Percentiles rank a stretch among this genome's conserved stretches.
These are phyloP conservation scores for Clistopyga incitator DNA, from an alignment of 2,888 invertebrate species.

Conservation along the genomic window DNA sequence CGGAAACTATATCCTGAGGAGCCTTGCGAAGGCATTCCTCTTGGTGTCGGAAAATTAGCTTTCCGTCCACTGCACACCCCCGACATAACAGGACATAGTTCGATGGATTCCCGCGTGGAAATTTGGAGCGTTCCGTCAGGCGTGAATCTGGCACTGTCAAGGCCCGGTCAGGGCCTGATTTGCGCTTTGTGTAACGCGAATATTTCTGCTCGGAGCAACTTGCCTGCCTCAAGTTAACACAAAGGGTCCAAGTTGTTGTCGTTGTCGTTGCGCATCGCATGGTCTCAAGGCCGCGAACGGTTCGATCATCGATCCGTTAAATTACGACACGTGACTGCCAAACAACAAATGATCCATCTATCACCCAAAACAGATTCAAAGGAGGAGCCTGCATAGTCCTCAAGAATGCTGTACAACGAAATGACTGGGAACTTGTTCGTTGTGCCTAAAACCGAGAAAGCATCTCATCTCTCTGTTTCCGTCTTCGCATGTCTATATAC, in stretches of 20 bases:
- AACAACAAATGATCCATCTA: conserved; percentile 38
- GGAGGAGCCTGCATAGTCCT: conserved; percentile 9
- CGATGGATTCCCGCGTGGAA: not conserved
- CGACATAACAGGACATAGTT: not conserved
- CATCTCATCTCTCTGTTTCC: conserved; percentile 26
- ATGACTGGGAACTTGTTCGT: conserved; percentile 59
- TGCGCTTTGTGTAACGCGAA: too few relatives aligned
- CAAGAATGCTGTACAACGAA: conserved; percentile 35
- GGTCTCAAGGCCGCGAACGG: conserved; percentile 46
- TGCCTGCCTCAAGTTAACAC: conserved; percentile 7
- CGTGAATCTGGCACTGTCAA: too few relatives aligned
- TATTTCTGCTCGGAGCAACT: too few relatives aligned
- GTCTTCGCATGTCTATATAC: conserved; percentile 20
- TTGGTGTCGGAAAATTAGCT: not conserved
- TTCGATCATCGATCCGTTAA: conserved; percentile 42
- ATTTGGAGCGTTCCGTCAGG: too few relatives aligned
- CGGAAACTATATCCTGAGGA: not conserved
- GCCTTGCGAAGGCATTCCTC: not conserved
- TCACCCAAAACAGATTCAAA: conserved; percentile 44
- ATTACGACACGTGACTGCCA: conserved; percentile 56
- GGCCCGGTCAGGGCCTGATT: too few relatives aligned
- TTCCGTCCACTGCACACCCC: not conserved
- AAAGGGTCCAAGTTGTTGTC: too few relatives aligned
- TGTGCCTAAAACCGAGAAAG: conserved; percentile 31
- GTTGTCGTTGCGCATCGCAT: conserved; percentile 15